Base-by-base conservation (phyloP, 2,797 vertebrate genomes). In the Tapera naevia region DNA sequence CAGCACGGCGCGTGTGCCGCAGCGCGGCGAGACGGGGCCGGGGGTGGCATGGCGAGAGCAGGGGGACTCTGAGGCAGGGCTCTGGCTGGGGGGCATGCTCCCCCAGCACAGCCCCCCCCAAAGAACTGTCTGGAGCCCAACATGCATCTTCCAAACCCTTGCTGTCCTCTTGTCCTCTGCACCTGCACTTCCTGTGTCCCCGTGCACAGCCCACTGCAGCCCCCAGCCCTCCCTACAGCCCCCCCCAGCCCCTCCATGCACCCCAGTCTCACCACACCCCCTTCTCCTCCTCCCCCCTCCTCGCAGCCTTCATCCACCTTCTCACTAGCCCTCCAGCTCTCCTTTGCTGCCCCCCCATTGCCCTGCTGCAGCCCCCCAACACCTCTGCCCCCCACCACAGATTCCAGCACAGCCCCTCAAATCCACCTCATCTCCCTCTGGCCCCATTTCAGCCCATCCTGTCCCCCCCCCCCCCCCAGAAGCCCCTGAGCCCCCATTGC, bases 1-100 rank as follows among this genome's bases (percentile, higher is more conserved):
- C 4, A 1, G 62, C 33, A 33, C 1, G 1, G 12, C 1, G 5
- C 11, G 25, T 13, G 32, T 3, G 18, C 56, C 1, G 27, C 35
- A 15, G 54, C 54, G 13, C 0, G 4, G 19, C 1, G 23, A 66
- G n/a, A 13, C 2, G n/a, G 58, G 62, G 50, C 71, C 1, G 37
- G 45, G 33, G 39, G 11, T 3, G 5, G 37, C 2, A 1, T 37
- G 79, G 25, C 0, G 18, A 57, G 51, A 41, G 74, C 64, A 16
- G 4, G 3, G 5, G 57, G 25, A 33, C 10, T 45, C 79, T 81
- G 41, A 1, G 1, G 30, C 8, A 25, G 24, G 17, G 33, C 66
- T 74, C 46, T 1, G 11, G 13, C 41, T 23, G 53, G 0, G 5
- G 0, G n/a, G 30, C 54, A 60, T 35, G 7, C 10, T 54, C 54